phyloP scores from a whole-genome alignment of 2,888 invertebrate species.

The Agrilus cyanescens region DNA sequence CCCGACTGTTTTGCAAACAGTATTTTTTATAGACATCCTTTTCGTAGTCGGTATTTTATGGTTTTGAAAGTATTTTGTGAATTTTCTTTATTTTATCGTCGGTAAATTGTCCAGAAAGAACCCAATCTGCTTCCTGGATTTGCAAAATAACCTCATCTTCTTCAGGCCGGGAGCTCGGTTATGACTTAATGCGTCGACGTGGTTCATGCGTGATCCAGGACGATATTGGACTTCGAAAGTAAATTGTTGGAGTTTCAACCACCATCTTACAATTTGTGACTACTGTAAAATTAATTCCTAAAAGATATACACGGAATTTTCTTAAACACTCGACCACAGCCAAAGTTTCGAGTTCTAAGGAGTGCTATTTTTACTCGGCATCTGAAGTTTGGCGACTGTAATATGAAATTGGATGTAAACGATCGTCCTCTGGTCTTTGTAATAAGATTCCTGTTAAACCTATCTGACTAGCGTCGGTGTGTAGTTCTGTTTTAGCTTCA shows the following conservation, averaged over 20 bases:
- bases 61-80: not conserved
- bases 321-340: slow-evolving; percentile 25
- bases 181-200: slow-evolving; percentile 23
- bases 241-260: slow-evolving; percentile 16
- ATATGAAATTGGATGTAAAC: slow-evolving; percentile 22
- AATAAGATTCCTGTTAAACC: slow-evolving; percentile 22
- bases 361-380: slow-evolving; percentile 25
- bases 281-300: slow-evolving; percentile 22
- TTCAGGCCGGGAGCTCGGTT: slow-evolving; percentile 13
- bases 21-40: not conserved
- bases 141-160: no score
- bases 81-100: not conserved
- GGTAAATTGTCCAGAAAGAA: not conserved
- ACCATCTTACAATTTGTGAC: slow-evolving; percentile 5
- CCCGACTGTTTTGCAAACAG: not conserved
- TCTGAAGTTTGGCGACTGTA: slow-evolving; percentile 23
- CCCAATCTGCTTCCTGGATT: not conserved
- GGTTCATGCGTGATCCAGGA: slow-evolving; percentile 19
- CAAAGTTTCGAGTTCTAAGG: no score
- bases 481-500: slow-evolving; percentile 18
- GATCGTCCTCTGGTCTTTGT: slow-evolving; percentile 16
- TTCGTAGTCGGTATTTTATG: not conserved
- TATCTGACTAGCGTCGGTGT: slow-evolving; percentile 20
- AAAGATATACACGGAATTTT: slow-evolving; percentile 25
- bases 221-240: slow-evolving; percentile 16